Base-by-base conservation (phyloP, 2,797 vertebrate genomes). In the Falco naumanni region DNA sequence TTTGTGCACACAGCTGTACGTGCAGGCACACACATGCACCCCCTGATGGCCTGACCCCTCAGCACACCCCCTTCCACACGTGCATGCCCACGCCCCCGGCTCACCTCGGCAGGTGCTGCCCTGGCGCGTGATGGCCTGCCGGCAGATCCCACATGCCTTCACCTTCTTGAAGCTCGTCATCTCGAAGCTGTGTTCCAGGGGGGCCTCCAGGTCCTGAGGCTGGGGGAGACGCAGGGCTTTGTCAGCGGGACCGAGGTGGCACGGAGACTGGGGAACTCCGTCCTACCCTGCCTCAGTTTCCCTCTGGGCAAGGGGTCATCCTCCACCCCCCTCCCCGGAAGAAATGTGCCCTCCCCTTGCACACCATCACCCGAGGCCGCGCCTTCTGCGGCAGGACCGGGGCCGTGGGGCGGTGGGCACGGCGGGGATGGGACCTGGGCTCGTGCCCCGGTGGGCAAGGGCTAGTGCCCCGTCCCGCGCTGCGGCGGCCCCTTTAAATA, bases 131-230 rank as follows among this genome's bases (percentile, higher is more conserved):
- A 99, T 98, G 64, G 98, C 98, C 98, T 99, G 99, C 21, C 99
- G 98, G 93, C 99, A 99, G 47, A 99, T 98, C 15, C 98, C 98
- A 7, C 99, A 99, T 19, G 98, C 98, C 90, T 99, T 99, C 97
- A 98, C 98, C 98, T 99, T 99, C 98, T 99, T 99, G 97, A 99
- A 99, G 45, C 98, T 99, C 97, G 99, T 99, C 98, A 98, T 98
- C 96, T 99, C 98, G 98, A 99, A 99, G 14, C 98, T 97, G 96
- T 99, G 99, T 16, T 98, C 98, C 24, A 99, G 98, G 95, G 99
- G 98, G 9, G 98, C 98, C 94, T 99, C 99, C 97, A 99, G 97
- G 90, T 99, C 99, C 96, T 99, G 99, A 16, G 99, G 99, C 99
- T 99, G 97, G 6, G 16, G 39, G 11, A 37, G 31, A 71, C 43